phyloP scores from a whole-genome alignment of 2,113 vertebrate genomes.

The Pituophis catenifer region DNA sequence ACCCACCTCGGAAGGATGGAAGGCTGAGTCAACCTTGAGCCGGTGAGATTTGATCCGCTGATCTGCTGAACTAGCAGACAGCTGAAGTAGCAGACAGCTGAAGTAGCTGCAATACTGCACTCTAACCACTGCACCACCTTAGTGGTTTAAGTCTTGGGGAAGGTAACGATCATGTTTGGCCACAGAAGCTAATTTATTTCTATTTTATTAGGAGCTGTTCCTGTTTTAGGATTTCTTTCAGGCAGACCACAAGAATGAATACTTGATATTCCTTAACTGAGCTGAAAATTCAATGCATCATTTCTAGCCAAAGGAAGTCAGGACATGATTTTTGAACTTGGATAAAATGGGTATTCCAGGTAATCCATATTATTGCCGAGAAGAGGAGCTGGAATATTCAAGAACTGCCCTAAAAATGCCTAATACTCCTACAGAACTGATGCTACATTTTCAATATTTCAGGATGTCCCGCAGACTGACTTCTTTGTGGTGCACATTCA shows the following conservation, averaged over 20 bases:
- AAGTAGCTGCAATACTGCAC: no score
- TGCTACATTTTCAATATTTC: not conserved
- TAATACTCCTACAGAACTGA: not conserved
- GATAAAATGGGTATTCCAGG: slow-evolving; percentile 23
- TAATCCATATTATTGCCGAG: not conserved
- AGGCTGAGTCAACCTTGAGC: no score
- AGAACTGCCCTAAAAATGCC: not conserved
- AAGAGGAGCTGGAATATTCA: slow-evolving; percentile 3
- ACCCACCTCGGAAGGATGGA: no score
- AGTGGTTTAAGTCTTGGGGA: no score
- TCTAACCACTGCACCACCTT: no score
- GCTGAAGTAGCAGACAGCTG: no score
- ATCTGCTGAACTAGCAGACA: no score
- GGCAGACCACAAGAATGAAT: slow-evolving; percentile 2
- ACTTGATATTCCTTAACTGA: not conserved
- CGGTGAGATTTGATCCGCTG: no score
- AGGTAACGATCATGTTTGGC: no score
- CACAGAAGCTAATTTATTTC: not conserved
- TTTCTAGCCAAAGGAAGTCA: slow-evolving; percentile 1
- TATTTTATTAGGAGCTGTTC: not conserved
- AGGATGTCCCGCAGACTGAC: not conserved
- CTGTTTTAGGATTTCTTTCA: not conserved
- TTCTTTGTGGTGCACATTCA: not conserved
- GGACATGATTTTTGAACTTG: slow-evolving; percentile 2
- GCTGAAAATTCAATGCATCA: slow-evolving; percentile 22